Evolutionary conservation across 2,888 invertebrate genomes (phyloP), one percentile per base, ranked within the genome.

Genomic region (Rhorus exstirpatorius): DNA sequence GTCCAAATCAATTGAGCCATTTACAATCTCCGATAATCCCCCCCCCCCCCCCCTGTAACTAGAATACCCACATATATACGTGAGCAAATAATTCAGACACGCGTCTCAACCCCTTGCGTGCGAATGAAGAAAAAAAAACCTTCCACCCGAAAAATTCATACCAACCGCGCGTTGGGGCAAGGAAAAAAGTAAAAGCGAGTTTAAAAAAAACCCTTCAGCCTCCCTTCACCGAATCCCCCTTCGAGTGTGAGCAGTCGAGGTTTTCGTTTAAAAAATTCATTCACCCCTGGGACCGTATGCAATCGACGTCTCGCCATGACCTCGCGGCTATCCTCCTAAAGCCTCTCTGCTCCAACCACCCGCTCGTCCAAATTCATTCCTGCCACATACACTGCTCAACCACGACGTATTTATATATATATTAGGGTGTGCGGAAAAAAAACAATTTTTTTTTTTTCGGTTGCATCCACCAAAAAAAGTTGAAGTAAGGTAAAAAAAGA

Each of bases 191-290:
- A 49, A 63, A 31, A 75, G 63, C 51, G 44, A 12, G n/a, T 3
- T 8, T 17, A 44, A 17, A 24, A 60, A 78, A 74, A 49, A 68
- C 38, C 4, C 38, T 1, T 3, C 38, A 38, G 35, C 14, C 17
- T 26, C 31, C n/a, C 44, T 3, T 14, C 35, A 26, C 12, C 26
- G 24, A n/a, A n/a, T n/a, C n/a, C n/a, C n/a, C 71, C 35, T 6
- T 7, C 58, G 67, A 63, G 58, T 60, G 81, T 74, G 75, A 75
- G 71, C 79, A 78, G 75, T 79, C 75, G 79, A 79, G 79, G 65
- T 70, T 78, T 79, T 60, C 65, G 58, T 82, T 82, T 82, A 75
- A 83, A 79, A 83, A 79, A 83, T 83, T 83, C 82, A 79, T 83
- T 38, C 60, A 46, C 60, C 60, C 24, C 58, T 21, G 60, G 58